These are phyloP conservation scores for Oostethus manadensis DNA, from an alignment of 2,113 vertebrate species.

Conservation along the genomic window DNA sequence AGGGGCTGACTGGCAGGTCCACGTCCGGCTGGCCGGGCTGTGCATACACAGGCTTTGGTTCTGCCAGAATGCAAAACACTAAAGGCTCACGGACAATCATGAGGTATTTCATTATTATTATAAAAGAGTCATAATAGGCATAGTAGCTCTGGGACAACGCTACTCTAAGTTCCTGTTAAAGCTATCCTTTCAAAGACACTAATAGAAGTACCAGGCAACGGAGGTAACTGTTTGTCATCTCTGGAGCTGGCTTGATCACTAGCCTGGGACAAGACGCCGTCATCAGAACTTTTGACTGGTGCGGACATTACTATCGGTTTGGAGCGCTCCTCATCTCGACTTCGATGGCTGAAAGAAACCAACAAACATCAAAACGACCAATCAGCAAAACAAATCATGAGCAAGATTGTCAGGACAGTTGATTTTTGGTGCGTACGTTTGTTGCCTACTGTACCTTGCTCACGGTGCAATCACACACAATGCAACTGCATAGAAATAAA, in stretches of 20 bases:
- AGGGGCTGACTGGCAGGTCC: conserved; percentile 94
- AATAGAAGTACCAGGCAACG: conserved; percentile 80
- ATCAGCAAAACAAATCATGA: too few species aligned
- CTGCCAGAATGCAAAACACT: conserved; percentile 65
- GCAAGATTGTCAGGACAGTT: too few species aligned
- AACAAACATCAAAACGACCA: not conserved
- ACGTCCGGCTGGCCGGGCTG: conserved; percentile 97
- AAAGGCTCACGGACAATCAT: not conserved
- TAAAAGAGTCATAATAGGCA: not conserved
- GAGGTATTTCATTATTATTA: not conserved
- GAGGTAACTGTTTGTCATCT: conserved; percentile 82
- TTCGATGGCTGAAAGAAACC: conserved; percentile 76
- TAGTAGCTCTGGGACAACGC: not conserved
- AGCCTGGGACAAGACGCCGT: conserved; percentile 68
- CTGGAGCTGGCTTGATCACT: conserved; percentile 78
- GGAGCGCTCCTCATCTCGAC: conserved; percentile 87
- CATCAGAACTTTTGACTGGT: conserved; percentile 82
- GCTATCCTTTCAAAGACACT: not conserved
- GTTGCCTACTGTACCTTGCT: too few species aligned
- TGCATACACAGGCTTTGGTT: conserved; percentile 96
- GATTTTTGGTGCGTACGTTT: too few species aligned
- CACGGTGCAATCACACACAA: too few species aligned
- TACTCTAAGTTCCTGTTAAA: not conserved
- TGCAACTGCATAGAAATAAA: too few species aligned
- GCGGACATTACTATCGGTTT: conserved; percentile 83